Evolutionary conservation across 2,113 vertebrate genomes (phyloP).

Genomic region (Climacteris rufus): DNA sequence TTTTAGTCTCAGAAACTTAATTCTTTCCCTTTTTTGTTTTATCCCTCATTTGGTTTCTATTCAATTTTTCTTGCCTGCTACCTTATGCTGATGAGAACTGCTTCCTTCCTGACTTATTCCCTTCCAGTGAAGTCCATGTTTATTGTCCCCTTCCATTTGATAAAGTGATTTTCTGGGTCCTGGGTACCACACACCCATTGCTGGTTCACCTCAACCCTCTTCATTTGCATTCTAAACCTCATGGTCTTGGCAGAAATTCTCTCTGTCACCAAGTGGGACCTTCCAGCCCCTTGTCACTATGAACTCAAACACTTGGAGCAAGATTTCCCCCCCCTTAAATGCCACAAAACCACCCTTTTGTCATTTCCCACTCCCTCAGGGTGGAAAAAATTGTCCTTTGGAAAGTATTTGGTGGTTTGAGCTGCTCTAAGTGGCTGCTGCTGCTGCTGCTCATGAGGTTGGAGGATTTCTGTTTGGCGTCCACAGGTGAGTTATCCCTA

Average conservation of each 20-base stretch:
- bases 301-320: rapidly evolving
- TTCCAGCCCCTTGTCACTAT: neutral
- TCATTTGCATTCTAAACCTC: neutral
- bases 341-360: neutral
- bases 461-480: neutral
- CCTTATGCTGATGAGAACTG: neutral
- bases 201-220: constrained; percentile 24
- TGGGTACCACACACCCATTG: neutral
- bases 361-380: neutral
- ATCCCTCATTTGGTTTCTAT: neutral
- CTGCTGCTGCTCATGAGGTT: neutral
- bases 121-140: neutral
- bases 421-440: neutral
- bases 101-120: neutral
- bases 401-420: neutral
- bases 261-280: neutral
- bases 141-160: neutral
- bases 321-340: neutral
- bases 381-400: neutral
- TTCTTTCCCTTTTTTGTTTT: neutral
- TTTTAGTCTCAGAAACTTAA: neutral
- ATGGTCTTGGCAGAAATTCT: neutral
- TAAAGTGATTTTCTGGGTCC: neutral
- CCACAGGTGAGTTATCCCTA: neutral
- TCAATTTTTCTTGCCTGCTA: neutral